Evolutionary conservation across 2,888 invertebrate species (phyloP), one percentile per base, ranked within the genome.

Genomic region (Ophion slaviceki): DNA sequence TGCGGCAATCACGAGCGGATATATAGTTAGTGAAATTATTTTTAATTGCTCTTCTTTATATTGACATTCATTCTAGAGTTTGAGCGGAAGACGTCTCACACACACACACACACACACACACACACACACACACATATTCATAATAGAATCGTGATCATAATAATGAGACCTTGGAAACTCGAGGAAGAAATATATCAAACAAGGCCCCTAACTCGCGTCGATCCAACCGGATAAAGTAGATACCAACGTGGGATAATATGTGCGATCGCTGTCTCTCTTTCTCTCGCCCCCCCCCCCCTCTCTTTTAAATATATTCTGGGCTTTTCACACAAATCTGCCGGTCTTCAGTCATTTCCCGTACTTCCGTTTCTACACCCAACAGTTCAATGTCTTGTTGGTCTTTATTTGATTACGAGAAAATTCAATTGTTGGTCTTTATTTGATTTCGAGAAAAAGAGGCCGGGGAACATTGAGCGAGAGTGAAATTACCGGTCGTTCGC

Each of bases 221-320:
- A 85, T 88, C 88, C 80, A 62, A 62, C 61, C 61, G 86, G 92
- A 92, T 92, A 92, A 91, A 82, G 83, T 66, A 24, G 57, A 61
- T 14, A 74, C 74, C 62, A 75, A 86, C 83, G 85, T 85, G 84
- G 84, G 78, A 78, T 82, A 78, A 36, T 88, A 83, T 82, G 57
- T 47, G 40, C 40, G 40, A 40, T 40, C 5, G 6, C 47, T 59
- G 66, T 53, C 45, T 71, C 88, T 89, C 88, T 88, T 89, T 67
- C 24, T n/a, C 67, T 28, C 36, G 32, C 32, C 17, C 36, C 45
- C 36, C 5, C 17, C 40, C 3, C 20, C n/a, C 86, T 88, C 86
- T 88, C 89, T 91, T 89, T 90, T 88, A 90, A 91, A 90, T 89
- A 89, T 8, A 45, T 20, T 89, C 88, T 88, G 86, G 61, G 67